Percentiles rank a stretch among this genome's conserved stretches.
Conservation (phyloP, 2,113 vertebrate genomes). For the Poecilia latipinna region DNA sequence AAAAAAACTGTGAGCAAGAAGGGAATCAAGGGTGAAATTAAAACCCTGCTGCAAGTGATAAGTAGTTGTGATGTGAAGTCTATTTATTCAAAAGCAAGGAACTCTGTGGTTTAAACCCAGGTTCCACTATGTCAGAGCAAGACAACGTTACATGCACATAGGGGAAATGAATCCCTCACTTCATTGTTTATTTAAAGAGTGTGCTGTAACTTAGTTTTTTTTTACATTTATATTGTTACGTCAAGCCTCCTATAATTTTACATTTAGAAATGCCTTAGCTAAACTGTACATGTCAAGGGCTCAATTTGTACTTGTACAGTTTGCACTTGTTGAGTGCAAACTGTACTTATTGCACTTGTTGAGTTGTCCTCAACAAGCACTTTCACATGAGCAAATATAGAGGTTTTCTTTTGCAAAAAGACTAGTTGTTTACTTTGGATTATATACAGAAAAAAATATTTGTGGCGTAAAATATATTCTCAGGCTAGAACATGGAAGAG, state of each 20-base stretch:
- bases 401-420: too few species aligned
- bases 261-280: too few species aligned
- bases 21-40: slow-evolving; percentile 75
- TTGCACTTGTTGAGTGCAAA: too few species aligned
- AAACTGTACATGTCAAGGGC: too few species aligned
- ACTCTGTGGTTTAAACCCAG: not conserved
- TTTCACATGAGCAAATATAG: too few species aligned
- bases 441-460: slow-evolving; percentile 11
- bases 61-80: slow-evolving; percentile 29
- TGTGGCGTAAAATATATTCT: not conserved
- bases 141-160: not conserved
- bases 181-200: not conserved
- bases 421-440: slow-evolving; percentile 18
- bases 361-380: too few species aligned
- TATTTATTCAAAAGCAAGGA: not conserved
- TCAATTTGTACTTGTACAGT: too few species aligned
- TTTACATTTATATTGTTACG: slow-evolving; percentile 10
- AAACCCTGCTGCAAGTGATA: slow-evolving; percentile 51
- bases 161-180: not conserved
- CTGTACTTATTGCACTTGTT: too few species aligned
- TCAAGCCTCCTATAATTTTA: too few species aligned
- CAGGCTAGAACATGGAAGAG: too few species aligned
- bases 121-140: slow-evolving; percentile 11
- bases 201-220: not conserved
- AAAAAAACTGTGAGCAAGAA: slow-evolving; percentile 28